Evolutionary conservation across 2,888 invertebrate genomes (phyloP), one percentile per base, ranked within the genome.

Genomic region (Hemistola chrysoprasaria): DNA sequence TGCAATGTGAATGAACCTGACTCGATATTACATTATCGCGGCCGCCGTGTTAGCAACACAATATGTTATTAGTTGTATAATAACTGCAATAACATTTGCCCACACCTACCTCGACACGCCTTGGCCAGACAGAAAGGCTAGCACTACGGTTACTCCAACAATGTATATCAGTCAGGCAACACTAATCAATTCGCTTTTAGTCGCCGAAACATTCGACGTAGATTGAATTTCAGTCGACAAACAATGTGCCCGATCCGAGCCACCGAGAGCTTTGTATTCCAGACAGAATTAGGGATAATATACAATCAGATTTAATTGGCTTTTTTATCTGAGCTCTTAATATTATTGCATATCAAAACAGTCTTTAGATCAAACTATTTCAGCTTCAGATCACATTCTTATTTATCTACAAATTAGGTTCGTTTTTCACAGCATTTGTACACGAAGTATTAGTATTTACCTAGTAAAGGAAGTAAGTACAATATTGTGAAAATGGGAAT

Each of bases 171-270:
- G 67, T 60, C 65, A 69, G 69, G 64, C 70, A 57, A 67, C 51
- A 62, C 64, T 65, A 75, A 82, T 82, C 78, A 68, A 83, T 81
- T 80, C 45, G 63, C 71, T 76, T 70, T 77, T 62, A 73, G 66
- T 41, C 45, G 51, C 50, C 48, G 47, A 57, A 64, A 66, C 53
- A 62, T 65, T 72, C 57, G 52, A 45, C 47, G 50, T 58, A 65
- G 53, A 62, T 65, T 37, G 53, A 53, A 57, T 71, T 65, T 63
- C 58, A 38, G 50, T 54, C 45, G 35, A 47, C 47, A 49, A 57
- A 59, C 22, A 32, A 38, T 39, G 8, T 11, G 21, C 30, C 8
- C 37, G 47, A 39, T 39, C 10, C 11, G 21, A 29, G n/a, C 39
- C 49, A 27, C 11, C 22, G 24, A 2, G 11, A 22, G 37, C 30